These are phyloP conservation scores for Laupala kohalensis DNA, from an alignment of 1,140 invertebrate genomes.

Conservation along the genomic window DNA sequence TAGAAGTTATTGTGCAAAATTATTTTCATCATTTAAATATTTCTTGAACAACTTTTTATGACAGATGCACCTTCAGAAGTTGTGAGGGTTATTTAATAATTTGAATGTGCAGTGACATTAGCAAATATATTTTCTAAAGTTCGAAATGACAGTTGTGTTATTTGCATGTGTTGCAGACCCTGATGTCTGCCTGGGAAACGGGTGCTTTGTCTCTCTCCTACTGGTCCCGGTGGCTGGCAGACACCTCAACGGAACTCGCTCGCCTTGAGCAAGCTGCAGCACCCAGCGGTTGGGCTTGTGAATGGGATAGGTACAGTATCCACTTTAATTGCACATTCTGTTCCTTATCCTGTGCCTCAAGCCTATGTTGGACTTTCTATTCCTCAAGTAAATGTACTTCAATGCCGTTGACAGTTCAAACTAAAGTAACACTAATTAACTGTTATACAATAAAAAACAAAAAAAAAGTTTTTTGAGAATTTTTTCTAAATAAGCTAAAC, in stretches of 20 bases:
- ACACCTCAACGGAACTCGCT: conserved; percentile 40
- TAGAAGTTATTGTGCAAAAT: no score
- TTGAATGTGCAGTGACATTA: no score
- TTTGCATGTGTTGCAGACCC: conserved; percentile 32
- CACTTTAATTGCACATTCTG: conserved; percentile 7
- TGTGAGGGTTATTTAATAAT: no score
- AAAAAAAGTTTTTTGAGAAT: background rate
- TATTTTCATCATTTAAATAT: no score
- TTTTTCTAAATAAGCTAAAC: background rate
- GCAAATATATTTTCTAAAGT: no score
- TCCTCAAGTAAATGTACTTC: background rate
- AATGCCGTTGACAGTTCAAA: background rate
- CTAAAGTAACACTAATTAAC: background rate
- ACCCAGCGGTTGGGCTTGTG: conserved; percentile 52
- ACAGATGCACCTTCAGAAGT: no score
- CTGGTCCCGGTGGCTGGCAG: conserved; percentile 42
- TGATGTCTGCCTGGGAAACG: conserved; percentile 43
- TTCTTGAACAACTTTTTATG: no score
- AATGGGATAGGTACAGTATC: conserved; percentile 57
- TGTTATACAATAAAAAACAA: background rate
- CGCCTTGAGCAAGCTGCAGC: conserved; percentile 45
- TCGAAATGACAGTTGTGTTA: conserved; percentile 17
- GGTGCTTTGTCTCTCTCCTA: conserved; percentile 42
- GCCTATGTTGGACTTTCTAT: background rate
- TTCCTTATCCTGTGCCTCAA: background rate